Evolutionary conservation across 1,140 invertebrate genomes (phyloP), one percentile per base, ranked within the genome.

Genomic region (Drosophila obscura): DNA sequence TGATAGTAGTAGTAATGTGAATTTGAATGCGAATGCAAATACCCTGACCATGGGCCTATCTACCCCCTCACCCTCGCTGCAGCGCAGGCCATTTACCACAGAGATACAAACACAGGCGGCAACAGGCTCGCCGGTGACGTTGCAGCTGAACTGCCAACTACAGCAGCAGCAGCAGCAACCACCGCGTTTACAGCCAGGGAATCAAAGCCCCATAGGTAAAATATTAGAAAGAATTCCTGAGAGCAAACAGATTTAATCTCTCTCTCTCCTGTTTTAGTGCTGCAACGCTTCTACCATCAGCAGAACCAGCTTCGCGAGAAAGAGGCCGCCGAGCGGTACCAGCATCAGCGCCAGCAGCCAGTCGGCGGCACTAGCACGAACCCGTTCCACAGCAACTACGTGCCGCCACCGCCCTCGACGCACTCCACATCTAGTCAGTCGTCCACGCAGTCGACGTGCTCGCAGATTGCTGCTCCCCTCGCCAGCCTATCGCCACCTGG

Each of bases 211-310:
- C 64, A 89, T 92, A 61, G 91, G 91, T 92, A 52, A 43, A 4
- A 13, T 3, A 9, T 0, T 9, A 5, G 15, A n/a, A 26, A 26
- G 13, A 28, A 8, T 39, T n/a, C 4, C 4, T 16, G 1, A 16
- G 4, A 5, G 8, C n/a, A 62, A 13, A 28, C 5, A n/a, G n/a
- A 6, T 0, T 7, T 9, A 8, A 31, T 11, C 28, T 24, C n/a
- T 46, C 1, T 11, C 2, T 35, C 2, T 5, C 31, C 41, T 0
- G 19, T 15, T 35, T 63, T 71, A 91, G 91, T 93, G 43, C 67
- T 93, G 58, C 92, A 93, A 66, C 85, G 92, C 35, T 93, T 93
- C 57, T 92, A 92, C 67, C 92, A 93, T 77, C 92, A 93, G 51
- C 92, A 93, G 68, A 92, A 92, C 57, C 92, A 92, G 52, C 68